Evolutionary conservation across 2,113 vertebrate species (phyloP), one percentile per base, ranked within the genome.

Genomic region (Aphyosemion australe): DNA sequence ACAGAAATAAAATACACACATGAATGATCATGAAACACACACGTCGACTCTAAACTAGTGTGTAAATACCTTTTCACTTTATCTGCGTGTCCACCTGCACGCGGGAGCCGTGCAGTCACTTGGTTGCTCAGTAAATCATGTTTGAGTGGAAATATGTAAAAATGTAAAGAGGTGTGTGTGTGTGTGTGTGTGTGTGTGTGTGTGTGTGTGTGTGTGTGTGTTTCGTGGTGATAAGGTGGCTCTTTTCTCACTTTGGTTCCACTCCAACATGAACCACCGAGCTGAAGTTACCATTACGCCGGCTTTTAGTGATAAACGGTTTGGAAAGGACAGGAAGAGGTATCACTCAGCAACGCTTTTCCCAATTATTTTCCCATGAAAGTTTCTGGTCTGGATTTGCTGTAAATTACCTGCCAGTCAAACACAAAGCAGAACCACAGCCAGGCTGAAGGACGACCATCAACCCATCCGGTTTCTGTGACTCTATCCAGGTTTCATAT

Each of bases 231-330:
- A 69, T 65, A 55, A 69, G 49, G 31, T 48, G 5, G 59, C 43
- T 64, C 55, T 41, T 65, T 79, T 74, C 26, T 65, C 76, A 20
- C 41, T 37, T 34, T n/a, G 18, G 58, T 53, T 11, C 19, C 11
- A 39, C 37, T 39, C 37, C 8, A 8, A 39, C 37, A 39, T 39
- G 37, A 39, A 39, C 37, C 39, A 48, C 53, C 48, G 41, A 63
- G 47, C 65, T 74, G 52, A 57, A 6, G 37, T 39, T 39, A 39
- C 37, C 26, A 39, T 39, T 39, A 39, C 37, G 7, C 37, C 37
- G 11, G 37, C 37, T 39, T 39, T 39, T 39, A 39, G 34, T 39
- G 8, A n/a, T n/a, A 55, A 37, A 37, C n/a, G 15, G 2, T 55
- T 12, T 55, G 32, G 32, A 55, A n/a, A 54, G 15, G 21, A 16